Percentiles rank a stretch among this genome's conserved stretches.
Conservation (phyloP, 2,113 vertebrate species). For the Heteronetta atricapilla region DNA sequence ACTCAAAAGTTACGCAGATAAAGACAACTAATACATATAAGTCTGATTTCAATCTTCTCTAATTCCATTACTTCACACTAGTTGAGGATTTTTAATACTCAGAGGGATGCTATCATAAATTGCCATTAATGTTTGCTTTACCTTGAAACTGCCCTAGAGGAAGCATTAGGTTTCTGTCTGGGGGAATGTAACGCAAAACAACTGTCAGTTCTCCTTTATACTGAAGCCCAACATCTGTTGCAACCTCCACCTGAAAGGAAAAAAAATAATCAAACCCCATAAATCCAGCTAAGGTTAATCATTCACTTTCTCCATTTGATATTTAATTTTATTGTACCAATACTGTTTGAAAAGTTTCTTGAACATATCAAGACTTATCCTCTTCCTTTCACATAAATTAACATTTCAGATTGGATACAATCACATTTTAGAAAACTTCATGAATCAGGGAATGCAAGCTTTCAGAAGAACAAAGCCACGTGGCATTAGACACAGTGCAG, state of each 20-base stretch:
- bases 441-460: neutral
- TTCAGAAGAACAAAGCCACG: neutral
- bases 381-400: neutral
- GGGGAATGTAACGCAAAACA: constrained; percentile 90
- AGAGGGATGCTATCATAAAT: neutral
- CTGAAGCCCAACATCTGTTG: constrained; percentile 83
- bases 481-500: neutral
- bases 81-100: neutral
- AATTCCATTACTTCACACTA: neutral
- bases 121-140: constrained; percentile 60
- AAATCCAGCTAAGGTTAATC: neutral
- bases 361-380: neutral
- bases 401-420: neutral
- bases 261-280: neutral
- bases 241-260: constrained; percentile 78
- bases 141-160: constrained; percentile 89
- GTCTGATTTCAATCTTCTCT: neutral
- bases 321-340: neutral
- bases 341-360: neutral
- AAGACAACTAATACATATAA: neutral
- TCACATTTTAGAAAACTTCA: neutral
- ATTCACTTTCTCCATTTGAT: neutral
- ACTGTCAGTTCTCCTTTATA: constrained; percentile 96
- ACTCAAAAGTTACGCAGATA: neutral
- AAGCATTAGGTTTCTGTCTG: constrained; percentile 85